phyloP scores from a whole-genome alignment of 2,888 invertebrate genomes.

The Arctia plantaginis region DNA sequence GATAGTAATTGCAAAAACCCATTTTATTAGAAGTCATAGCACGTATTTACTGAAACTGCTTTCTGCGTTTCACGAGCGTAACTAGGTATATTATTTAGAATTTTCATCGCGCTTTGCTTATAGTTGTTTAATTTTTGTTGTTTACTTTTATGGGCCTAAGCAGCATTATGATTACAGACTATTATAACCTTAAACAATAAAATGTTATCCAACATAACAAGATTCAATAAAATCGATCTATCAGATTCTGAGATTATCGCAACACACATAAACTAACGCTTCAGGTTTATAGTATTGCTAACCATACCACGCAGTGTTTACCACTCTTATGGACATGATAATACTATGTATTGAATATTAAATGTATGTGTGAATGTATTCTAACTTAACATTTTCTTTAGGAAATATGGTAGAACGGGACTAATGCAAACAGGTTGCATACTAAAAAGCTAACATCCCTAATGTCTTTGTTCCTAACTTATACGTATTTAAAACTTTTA shows the following conservation, averaged over 20 bases:
- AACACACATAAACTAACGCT: background rate
- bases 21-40: background rate
- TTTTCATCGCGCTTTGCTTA: background rate
- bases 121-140: background rate
- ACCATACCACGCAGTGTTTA: background rate
- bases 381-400: too few species aligned
- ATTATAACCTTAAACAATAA: background rate
- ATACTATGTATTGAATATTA: background rate
- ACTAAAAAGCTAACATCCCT: background rate
- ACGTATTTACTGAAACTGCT: background rate
- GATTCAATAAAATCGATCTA: background rate
- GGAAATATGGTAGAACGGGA: background rate
- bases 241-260: background rate
- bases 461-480: background rate
- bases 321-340: background rate
- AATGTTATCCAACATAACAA: background rate
- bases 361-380: background rate
- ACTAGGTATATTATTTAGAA: background rate
- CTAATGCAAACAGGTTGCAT: background rate
- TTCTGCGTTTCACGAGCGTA: background rate
- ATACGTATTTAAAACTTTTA: background rate
- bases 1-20: background rate
- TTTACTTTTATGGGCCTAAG: background rate
- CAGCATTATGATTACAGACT: background rate
- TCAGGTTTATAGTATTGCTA: background rate